These are phyloP conservation scores for Drosophila algonquin DNA, from an alignment of 2,888 invertebrate genomes.

Conservation along the genomic window DNA sequence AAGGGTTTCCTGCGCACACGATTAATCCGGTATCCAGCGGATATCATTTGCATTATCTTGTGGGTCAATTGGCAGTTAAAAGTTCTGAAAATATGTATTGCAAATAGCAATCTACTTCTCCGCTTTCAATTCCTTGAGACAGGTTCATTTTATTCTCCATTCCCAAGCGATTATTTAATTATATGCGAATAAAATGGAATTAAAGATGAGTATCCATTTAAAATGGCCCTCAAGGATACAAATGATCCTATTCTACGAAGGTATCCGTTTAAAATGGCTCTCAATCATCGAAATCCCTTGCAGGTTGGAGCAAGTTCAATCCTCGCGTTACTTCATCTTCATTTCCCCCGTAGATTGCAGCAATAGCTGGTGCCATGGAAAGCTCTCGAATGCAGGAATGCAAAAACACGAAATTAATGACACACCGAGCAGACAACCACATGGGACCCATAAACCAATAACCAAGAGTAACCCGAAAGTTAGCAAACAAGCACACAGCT, in stretches of 20 bases:
- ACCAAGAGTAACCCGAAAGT: slow-evolving; percentile 64
- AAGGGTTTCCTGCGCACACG: no score
- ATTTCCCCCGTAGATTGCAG: neutral
- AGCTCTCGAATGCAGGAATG: slow-evolving; percentile 31
- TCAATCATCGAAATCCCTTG: slow-evolving; percentile 6
- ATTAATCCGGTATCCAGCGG: no score
- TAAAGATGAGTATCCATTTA: no score
- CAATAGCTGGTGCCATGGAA: neutral
- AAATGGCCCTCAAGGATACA: no score
- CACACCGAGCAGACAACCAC: slow-evolving; percentile 45
- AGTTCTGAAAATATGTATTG: no score
- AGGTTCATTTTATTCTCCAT: no score
- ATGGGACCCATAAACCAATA: slow-evolving; percentile 68
- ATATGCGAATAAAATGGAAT: no score
- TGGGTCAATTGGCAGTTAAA: no score
- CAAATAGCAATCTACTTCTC: no score
- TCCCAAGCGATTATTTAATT: no score
- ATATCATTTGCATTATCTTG: no score
- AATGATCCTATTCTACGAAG: neutral
- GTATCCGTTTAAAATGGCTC: neutral
- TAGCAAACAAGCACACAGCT: slow-evolving; percentile 48
- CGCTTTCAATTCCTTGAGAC: no score
- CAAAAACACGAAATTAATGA: slow-evolving; percentile 62
- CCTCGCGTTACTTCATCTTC: neutral
- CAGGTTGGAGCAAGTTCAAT: slow-evolving; percentile 9